Evolutionary conservation across 2,888 invertebrate genomes (phyloP).

Genomic region (Apamea monoglypha): DNA sequence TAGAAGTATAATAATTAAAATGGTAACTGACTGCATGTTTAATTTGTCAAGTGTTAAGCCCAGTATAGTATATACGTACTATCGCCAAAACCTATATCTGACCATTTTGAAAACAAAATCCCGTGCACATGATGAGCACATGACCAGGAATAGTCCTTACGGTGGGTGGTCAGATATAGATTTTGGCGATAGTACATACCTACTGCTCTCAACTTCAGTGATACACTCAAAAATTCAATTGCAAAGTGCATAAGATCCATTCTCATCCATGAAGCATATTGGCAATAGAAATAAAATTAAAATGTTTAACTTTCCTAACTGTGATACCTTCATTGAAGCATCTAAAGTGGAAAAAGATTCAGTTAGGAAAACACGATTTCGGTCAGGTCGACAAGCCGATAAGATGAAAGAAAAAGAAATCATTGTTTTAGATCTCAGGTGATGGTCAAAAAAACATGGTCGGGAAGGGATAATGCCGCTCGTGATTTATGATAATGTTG

Average conservation of each 20-base stretch:
- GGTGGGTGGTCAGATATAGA: no score
- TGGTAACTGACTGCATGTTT: background rate
- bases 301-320: background rate
- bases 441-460: conserved; percentile 51
- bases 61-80: background rate
- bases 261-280: background rate
- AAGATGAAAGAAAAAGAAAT: conserved; percentile 50
- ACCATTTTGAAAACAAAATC: no score
- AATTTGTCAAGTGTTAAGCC: background rate
- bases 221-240: background rate
- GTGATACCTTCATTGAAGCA: conserved; percentile 2
- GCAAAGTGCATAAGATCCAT: background rate
- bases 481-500: conserved; percentile 57
- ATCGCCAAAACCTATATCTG: no score
- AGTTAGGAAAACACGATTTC: conserved; percentile 39
- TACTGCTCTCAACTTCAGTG: background rate
- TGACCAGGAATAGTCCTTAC: no score
- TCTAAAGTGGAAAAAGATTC: conserved; percentile 10
- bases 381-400: conserved; percentile 32
- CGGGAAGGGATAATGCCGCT: conserved; percentile 51
- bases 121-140: no score
- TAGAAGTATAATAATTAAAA: background rate
- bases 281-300: background rate
- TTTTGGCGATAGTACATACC: background rate
- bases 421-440: conserved; percentile 49